Evolutionary conservation across 2,797 vertebrate species (phyloP), one percentile per base, ranked within the genome.

Genomic region (Urophycis tenuis): DNA sequence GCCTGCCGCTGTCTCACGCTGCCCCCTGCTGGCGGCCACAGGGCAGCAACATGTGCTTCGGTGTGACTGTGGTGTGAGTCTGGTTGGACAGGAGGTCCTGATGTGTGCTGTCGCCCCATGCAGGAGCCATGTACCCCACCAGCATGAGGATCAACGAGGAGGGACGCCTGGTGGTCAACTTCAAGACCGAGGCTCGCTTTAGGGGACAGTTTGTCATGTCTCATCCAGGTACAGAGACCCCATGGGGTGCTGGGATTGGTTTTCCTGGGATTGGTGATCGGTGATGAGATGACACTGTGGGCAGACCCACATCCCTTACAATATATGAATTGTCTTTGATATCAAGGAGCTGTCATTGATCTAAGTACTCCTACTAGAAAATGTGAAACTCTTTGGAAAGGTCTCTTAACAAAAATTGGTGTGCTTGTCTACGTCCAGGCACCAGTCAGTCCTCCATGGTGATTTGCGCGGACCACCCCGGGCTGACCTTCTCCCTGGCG

Each of bases 41-140:
- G 60, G 60, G 12, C 60, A 67, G 9, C 9, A 60, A 67, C 60
- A 29, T n/a, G 22, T 25, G 10, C 60, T 29, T 11, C 60, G 11
- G n/a, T 11, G 3, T 29, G 25, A 67, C 25, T 25, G 29, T 29
- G n/a, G 10, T 6, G n/a, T 29, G n/a, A 29, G 29, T 3, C 60
- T 3, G n/a, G n/a, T 8, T 67, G 25, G n/a, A 12, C 8, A 29
- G 36, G 29, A 34, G 29, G 53, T 9, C 35, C 25, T 72, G 34
- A 35, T 75, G 5, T 34, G 34, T 80, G 39, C 35, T 30, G 80
- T 36, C 80, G n/a, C 60, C 64, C 69, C 69, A 35, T 60, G 64
- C n/a, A 94, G 95, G 93, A 74, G 92, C 94, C 83, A 93, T 95
- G 87, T 95, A 93, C 71, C 94, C 93, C 72, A 94, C 91, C 78